Evolutionary conservation across 2,797 vertebrate genomes (phyloP), one percentile per base, ranked within the genome.

Genomic region (Rhabdomys pumilio): DNA sequence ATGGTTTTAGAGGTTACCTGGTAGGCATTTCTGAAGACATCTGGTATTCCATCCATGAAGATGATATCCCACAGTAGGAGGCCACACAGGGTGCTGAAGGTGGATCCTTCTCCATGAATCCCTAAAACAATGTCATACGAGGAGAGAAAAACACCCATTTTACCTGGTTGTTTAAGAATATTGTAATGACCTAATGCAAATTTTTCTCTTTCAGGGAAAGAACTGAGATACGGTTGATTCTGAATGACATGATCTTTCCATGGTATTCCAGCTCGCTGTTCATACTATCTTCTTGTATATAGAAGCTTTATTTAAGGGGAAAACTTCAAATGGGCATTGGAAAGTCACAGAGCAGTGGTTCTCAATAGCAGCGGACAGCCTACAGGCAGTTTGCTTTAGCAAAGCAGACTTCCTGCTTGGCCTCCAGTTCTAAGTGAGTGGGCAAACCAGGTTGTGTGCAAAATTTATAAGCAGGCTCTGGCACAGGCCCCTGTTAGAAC

Each of bases 91-190:
- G 99, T 99, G 89, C 99, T 99, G 96, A 99, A 99, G 0, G 99
- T 99, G 8, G 99, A 99, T 3, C 99, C 99, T 97, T 99, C 99
- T 13, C 99, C 99, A 2, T 99, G 99, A 97, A 99, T 99, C 61
- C 99, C 99, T 99, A 88, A 0, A 61, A 13, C 15, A 85, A 75
- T 89, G 82, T 11, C 41, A 95, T 61, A 73, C 0, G 50, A 4
- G 19, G 0, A 76, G 0, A 76, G 47, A n/a, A 41, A 31, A 77
- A 34, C 31, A 13, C n/a, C 31, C 17, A 5, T 65, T 53, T 63
- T 57, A 50, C 41, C n/a, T 69, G 1, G 63, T 9, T 57, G 29
- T 59, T 44, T 20, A 44, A 79, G 73, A 67, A 75, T 20, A 83
- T 14, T 44, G 8, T 10, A 20, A 4, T 19, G 19, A 41, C n/a